phyloP scores from a whole-genome alignment of 2,888 invertebrate species.

The Argyra leucocephala region DNA sequence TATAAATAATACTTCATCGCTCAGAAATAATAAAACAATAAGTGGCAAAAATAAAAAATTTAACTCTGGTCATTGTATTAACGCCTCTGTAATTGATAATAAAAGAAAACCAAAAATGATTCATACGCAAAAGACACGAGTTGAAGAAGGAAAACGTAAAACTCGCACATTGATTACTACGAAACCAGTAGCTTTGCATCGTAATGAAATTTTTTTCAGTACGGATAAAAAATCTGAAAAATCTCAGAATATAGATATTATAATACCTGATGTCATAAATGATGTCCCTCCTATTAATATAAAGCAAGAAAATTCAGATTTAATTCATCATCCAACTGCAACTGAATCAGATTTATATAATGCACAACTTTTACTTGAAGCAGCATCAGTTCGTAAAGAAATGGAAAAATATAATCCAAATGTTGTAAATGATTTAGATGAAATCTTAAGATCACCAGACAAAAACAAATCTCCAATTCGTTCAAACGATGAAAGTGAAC shows the following conservation, averaged over 20 bases:
- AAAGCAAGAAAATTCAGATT: not conserved
- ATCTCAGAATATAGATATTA: not conserved
- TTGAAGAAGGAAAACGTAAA: constrained; percentile 49
- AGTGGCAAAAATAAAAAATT: constrained; percentile 26
- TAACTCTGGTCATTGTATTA: constrained; percentile 14
- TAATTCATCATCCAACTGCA: constrained; percentile 16
- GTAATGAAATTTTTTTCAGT: not conserved
- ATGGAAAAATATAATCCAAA: constrained; percentile 39
- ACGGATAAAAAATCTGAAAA: not conserved
- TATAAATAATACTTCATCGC: constrained; percentile 25
- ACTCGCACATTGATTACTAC: constrained; percentile 48
- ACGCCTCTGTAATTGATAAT: constrained; percentile 18
- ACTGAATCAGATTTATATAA: constrained; percentile 35
- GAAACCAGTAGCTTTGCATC: not conserved
- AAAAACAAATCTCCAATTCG: constrained; percentile 36
- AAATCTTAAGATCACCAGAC: constrained; percentile 40
- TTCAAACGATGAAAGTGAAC: not conserved
- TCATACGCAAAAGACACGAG: constrained; percentile 58
- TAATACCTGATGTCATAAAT: constrained; percentile 12
- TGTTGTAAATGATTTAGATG: constrained; percentile 41
- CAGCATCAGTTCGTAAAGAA: constrained; percentile 35
- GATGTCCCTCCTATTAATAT: constrained; percentile 12
- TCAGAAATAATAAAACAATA: constrained; percentile 27
- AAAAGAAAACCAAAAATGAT: constrained; percentile 61
- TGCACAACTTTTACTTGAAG: constrained; percentile 35